Base-by-base conservation (phyloP, 2,888 invertebrate genomes). In the Phasia obesa region DNA sequence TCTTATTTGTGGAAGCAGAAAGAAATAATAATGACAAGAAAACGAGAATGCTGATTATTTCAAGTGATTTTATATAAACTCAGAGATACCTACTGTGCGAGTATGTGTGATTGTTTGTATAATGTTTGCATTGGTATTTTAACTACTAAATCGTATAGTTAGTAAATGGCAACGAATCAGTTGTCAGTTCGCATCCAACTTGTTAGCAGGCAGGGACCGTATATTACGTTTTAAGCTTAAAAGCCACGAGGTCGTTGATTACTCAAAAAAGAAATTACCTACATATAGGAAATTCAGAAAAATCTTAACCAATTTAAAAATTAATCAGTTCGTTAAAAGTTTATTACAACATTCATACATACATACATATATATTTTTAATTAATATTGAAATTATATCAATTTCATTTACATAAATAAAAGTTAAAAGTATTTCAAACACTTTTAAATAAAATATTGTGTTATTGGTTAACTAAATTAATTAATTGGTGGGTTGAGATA, bases 131-230 rank as follows among this genome's bases (percentile, higher is more conserved):
- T 84, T 76, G 71, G 77, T 69, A 73, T 59, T 71, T 65, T 64
- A 84, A 82, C 82, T 84, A 82, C 85, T 85, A 84, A 85, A 84
- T 84, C 84, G 85, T 71, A 70, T 81, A 31, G 75, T 64, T 81
- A 82, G 84, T 84, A 77, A 83, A 85, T 79, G 81, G 85, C 85
- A 81, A 85, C 89, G 87, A 89, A 88, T 91, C 90, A 91, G 91
- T 91, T 90, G 90, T 90, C 89, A 89, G 88, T 90, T 89, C 88
- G 91, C 90, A 90, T 91, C 90, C 91, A 91, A 91, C 90, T 90
- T 89, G 91, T 89, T 89, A 91, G 88, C 91, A 91, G 88, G 90
- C 89, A 88, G 85, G 88, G 88, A 88, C 89, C 88, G 90, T 89
- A 88, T 85, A 86, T 86, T 82, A 88, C 86, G 87, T 89, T 88